These are phyloP conservation scores for Morpho achilles DNA, from an alignment of 2,888 invertebrate genomes.

Conservation along the genomic window DNA sequence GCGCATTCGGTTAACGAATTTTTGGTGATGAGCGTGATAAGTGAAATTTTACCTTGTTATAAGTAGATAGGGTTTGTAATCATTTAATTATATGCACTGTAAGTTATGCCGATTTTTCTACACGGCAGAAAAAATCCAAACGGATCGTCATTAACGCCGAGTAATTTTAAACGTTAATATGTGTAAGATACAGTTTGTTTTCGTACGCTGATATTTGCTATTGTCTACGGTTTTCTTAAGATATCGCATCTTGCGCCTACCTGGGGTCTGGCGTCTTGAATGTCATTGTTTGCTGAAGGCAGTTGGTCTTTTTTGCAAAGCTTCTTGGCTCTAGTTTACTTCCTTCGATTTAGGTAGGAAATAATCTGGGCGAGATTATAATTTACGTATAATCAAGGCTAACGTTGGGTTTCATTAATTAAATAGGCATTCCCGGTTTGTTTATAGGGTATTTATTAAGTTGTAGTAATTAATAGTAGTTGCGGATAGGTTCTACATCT, in stretches of 20 bases:
- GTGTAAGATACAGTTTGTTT: slow-evolving; percentile 23
- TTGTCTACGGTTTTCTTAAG: slow-evolving; percentile 57
- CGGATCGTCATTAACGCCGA: slow-evolving; percentile 15
- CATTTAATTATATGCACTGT: slow-evolving; percentile 2
- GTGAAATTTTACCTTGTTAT: slow-evolving; percentile 16
- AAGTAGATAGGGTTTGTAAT: slow-evolving; percentile 15
- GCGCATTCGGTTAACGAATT: slow-evolving; percentile 44
- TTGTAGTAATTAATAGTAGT: too few species aligned
- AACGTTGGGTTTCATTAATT: not conserved
- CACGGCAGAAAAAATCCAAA: slow-evolving; percentile 20
- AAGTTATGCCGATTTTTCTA: slow-evolving; percentile 23
- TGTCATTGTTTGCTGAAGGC: slow-evolving; percentile 45
- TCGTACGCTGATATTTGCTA: slow-evolving; percentile 19
- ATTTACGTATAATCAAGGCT: not conserved
- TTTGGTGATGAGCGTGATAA: slow-evolving; percentile 33
- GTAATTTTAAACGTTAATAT: slow-evolving; percentile 25
- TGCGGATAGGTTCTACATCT: too few species aligned
- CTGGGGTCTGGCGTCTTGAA: slow-evolving; percentile 46
- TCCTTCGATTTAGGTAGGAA: slow-evolving; percentile 4
- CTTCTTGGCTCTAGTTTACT: slow-evolving; percentile 11
- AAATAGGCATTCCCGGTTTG: too few species aligned
- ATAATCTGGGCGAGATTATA: slow-evolving; percentile 11
- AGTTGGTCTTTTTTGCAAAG: slow-evolving; percentile 37
- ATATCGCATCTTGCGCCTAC: slow-evolving; percentile 70
- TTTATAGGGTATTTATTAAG: too few species aligned